Conservation (phyloP, 2,888 invertebrate genomes). For the Leptopilina syphax region DNA sequence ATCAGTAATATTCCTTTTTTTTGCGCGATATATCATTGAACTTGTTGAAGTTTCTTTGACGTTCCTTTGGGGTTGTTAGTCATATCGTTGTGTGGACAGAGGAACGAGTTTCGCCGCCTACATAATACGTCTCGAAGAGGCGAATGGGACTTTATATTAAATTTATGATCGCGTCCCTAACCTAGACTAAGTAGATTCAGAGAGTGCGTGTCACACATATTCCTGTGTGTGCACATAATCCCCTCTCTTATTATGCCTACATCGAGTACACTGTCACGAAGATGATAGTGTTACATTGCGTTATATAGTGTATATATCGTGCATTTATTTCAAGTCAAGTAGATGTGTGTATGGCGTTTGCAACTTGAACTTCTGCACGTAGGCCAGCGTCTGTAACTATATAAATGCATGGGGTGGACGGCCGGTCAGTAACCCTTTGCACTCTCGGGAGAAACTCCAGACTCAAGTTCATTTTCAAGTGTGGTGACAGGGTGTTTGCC, state of each 20-base stretch:
- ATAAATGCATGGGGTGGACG: conserved; percentile 72
- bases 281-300: conserved; percentile 60
- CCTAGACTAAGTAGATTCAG: conserved; percentile 65
- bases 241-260: conserved; percentile 42
- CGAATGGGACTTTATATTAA: conserved; percentile 45
- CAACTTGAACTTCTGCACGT: conserved; percentile 45
- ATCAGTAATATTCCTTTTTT: neutral
- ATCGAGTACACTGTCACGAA: conserved; percentile 50
- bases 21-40: neutral
- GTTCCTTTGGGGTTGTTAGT: neutral
- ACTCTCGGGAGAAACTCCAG: conserved; percentile 49
- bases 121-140: conserved; percentile 25
- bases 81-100: neutral
- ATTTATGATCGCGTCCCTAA: conserved; percentile 64
- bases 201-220: conserved; percentile 51
- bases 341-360: conserved; percentile 43
- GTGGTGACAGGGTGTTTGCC: conserved; percentile 57
- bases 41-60: neutral
- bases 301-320: conserved; percentile 47
- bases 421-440: conserved; percentile 71
- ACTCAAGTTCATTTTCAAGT: conserved; percentile 57
- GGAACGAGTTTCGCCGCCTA: conserved; percentile 34
- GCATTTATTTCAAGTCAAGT: conserved; percentile 50
- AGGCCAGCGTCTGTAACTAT: conserved; percentile 58
- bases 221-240: conserved; percentile 22